Evolutionary conservation across 2,888 invertebrate genomes (phyloP), one percentile per base, ranked within the genome.

Genomic region (Lycia hirtaria): DNA sequence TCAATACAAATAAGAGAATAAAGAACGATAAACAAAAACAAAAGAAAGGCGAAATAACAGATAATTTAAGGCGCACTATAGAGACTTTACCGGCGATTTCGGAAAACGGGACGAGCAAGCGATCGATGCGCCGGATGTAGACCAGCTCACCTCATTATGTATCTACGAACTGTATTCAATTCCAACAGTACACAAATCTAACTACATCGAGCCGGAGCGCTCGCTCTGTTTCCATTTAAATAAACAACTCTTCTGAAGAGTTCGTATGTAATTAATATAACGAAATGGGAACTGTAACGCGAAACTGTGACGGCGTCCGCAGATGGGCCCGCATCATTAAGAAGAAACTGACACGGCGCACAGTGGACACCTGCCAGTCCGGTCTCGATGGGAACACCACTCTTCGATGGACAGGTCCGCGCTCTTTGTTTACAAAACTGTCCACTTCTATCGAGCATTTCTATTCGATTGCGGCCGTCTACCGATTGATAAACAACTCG

Each of bases 351-450:
- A 79, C 81, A 75, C 66, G 71, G 72, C 78, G 80, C 76, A n/a
- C n/a, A n/a, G n/a, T n/a, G 73, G 78, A 78, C 87, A 86, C 85
- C 85, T 83, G 87, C 77, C 77, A 72, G 73, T 78, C 80, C 81
- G 78, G 83, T 78, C 47, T 40, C 78, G 87, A 88, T 89, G 90
- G 87, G 88, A 89, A 88, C 83, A 82, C 76, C 80, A 80, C 56
- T 64, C 60, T 80, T 87, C 87, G 88, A 89, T 89, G 85, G 81
- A 67, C 80, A 78, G 81, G 76, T 83, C 78, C 82, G 81, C 78
- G 78, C 80, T 81, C 71, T 78, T 84, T 92, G 88, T 92, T 91
- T 91, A 89, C 87, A 84, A 90, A 91, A 91, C 91, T 88, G 88
- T 87, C 89, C 87, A 89, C 90, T 90, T 81, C 78, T 83, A 81